Conservation (phyloP, 2,113 vertebrate species). For the Crotalus helleri region DNA sequence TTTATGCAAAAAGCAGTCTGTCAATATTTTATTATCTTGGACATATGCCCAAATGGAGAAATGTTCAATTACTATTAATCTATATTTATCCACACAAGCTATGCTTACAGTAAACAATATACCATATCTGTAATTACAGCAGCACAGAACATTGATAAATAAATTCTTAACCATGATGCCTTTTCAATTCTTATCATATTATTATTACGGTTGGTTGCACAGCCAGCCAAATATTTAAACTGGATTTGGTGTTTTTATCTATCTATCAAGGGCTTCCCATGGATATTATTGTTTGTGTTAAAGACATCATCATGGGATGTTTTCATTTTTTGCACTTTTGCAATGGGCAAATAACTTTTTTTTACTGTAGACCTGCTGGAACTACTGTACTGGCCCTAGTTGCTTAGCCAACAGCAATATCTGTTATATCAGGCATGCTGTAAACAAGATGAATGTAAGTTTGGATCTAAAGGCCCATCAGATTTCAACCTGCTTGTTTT, state of each 20-base stretch:
- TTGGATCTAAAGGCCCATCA: neutral
- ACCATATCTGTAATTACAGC: slow-evolving; percentile 49
- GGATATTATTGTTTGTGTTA: neutral
- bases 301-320: neutral
- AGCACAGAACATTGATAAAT: neutral
- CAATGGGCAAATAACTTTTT: neutral
- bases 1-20: slow-evolving; percentile 57
- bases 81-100: slow-evolving; percentile 49
- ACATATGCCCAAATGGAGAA: slow-evolving; percentile 57
- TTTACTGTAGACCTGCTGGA: neutral
- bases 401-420: neutral
- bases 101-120: slow-evolving; percentile 58
- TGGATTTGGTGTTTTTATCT: neutral
- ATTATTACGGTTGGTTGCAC: neutral
- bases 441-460: neutral
- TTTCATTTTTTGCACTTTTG: neutral
- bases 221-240: neutral
- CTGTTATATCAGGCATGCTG: neutral
- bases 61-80: slow-evolving; percentile 50
- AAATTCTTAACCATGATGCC: neutral
- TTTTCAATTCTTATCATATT: slow-evolving; percentile 2
- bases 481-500: too few relatives aligned
- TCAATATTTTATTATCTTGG: slow-evolving; percentile 68
- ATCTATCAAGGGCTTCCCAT: neutral
- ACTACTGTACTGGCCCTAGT: neutral